Evolutionary conservation across 2,888 invertebrate genomes (phyloP).

Genomic region (Nomada lathburiana): DNA sequence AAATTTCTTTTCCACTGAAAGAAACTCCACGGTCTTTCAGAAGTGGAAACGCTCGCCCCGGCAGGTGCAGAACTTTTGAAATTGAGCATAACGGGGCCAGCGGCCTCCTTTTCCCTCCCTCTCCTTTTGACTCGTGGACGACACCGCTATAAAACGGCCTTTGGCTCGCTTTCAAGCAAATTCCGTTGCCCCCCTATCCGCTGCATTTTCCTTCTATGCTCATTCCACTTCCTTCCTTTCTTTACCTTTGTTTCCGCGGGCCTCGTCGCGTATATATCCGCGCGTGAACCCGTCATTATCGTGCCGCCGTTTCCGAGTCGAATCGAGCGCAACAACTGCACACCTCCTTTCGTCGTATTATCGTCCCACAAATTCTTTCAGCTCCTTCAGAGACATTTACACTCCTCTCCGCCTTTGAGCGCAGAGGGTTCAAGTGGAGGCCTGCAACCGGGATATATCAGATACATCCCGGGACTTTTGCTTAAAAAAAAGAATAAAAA

Average conservation of each 20-base stretch:
- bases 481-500: constrained; percentile 5
- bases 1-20: constrained; percentile 49
- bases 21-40: constrained; percentile 41
- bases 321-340: constrained; percentile 36
- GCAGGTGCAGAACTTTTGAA: constrained; percentile 57
- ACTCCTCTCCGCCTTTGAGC: constrained; percentile 13
- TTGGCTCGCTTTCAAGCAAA: constrained; percentile 57
- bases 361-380: constrained; percentile 30
- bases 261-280: neutral
- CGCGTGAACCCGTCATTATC: constrained; percentile 39
- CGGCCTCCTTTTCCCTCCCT: constrained; percentile 17
- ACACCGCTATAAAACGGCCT: constrained; percentile 53
- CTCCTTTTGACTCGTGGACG: constrained; percentile 29
- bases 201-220: neutral
- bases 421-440: neutral
- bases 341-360: constrained; percentile 26
- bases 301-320: constrained; percentile 30
- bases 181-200: constrained; percentile 1
- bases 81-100: constrained; percentile 52
- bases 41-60: constrained; percentile 39
- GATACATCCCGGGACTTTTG: constrained; percentile 10
- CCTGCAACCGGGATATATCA: constrained; percentile 9
- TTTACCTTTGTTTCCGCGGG: constrained; percentile 35
- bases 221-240: neutral
- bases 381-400: constrained; percentile 25